These are phyloP conservation scores for Tragelaphus scriptus DNA, from an alignment of 2,113 vertebrate species.

Conservation along the genomic window DNA sequence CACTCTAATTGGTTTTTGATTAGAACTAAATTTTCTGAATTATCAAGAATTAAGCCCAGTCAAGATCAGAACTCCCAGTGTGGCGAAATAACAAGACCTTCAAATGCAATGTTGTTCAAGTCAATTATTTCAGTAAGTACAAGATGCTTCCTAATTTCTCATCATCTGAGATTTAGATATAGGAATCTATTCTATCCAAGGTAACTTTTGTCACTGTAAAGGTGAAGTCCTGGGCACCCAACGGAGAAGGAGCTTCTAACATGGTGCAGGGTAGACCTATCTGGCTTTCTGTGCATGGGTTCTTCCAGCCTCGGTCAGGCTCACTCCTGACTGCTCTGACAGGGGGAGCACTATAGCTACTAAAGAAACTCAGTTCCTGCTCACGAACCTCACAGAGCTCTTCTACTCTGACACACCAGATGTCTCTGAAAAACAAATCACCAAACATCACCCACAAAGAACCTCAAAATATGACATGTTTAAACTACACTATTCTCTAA, in stretches of 20 bases:
- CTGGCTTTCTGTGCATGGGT: background rate
- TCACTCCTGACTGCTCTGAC: background rate
- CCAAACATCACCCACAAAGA: background rate
- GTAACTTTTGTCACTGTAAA: background rate
- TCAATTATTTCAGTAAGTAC: background rate
- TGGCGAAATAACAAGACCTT: background rate
- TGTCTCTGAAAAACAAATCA: background rate
- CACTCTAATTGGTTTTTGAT: background rate
- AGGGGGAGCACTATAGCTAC: background rate
- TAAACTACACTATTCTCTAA: constrained; percentile 23
- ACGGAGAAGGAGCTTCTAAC: background rate
- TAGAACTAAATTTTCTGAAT: constrained; percentile 3
- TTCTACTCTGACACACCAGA: background rate
- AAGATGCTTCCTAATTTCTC: background rate
- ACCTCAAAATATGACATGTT: background rate
- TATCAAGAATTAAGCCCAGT: background rate
- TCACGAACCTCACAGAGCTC: background rate
- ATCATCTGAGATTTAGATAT: background rate
- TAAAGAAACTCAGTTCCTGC: background rate
- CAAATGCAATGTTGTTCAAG: background rate
- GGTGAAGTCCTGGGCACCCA: background rate
- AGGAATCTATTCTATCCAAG: background rate
- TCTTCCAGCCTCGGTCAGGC: background rate
- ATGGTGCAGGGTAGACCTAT: background rate
- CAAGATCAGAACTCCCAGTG: background rate